Evolutionary conservation across 2,797 vertebrate genomes (phyloP).

Genomic region (Chiloscyllium punctatum): DNA sequence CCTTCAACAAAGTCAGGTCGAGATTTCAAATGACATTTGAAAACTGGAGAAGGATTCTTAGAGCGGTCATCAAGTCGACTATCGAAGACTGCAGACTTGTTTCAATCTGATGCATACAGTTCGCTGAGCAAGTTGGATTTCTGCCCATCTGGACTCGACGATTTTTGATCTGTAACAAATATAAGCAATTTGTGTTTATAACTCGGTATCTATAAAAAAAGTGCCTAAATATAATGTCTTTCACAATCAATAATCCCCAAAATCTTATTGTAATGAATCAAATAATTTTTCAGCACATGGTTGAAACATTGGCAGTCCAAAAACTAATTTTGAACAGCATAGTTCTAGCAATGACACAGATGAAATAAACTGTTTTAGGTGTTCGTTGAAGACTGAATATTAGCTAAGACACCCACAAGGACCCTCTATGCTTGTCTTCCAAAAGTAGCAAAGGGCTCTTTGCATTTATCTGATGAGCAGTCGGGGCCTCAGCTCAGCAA

Average conservation of each 20-base stretch:
- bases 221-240: background rate
- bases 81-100: constrained; percentile 44
- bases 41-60: constrained; percentile 48
- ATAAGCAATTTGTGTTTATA: constrained; percentile 27
- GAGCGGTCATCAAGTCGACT: constrained; percentile 47
- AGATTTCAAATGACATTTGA: constrained; percentile 52
- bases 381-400: no score
- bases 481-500: no score
- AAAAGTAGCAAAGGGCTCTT: no score
- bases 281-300: no score
- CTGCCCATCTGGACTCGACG: constrained; percentile 46
- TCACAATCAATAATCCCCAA: background rate
- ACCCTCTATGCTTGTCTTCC: no score
- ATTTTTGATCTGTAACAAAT: constrained; percentile 51
- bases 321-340: background rate
- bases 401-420: no score
- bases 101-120: background rate
- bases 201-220: background rate
- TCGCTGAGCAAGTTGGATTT: background rate
- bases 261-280: no score
- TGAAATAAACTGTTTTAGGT: background rate
- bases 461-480: no score
- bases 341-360: background rate
- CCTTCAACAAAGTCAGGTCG: constrained; percentile 55
- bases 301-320: no score